phyloP scores from a whole-genome alignment of 2,797 vertebrate species.

The Sebastiscus albofasciatus region DNA sequence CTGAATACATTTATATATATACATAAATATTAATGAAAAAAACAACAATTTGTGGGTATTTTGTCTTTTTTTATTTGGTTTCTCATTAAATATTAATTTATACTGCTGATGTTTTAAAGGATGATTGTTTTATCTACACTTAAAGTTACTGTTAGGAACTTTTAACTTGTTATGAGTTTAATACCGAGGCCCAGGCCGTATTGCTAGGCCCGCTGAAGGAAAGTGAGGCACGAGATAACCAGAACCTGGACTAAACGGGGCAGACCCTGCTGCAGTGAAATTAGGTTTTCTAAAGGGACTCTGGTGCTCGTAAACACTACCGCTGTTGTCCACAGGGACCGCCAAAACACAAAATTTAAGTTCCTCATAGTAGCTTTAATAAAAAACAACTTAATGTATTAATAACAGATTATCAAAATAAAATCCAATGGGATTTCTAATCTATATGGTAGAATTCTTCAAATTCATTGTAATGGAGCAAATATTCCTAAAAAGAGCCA shows the following conservation, averaged over 20 bases:
- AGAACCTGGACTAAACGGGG: not conserved
- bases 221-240: not conserved
- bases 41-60: not conserved
- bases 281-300: not conserved
- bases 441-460: not conserved
- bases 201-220: not conserved
- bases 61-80: not conserved
- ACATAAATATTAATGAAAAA: not conserved
- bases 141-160: not conserved
- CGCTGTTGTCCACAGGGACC: not conserved
- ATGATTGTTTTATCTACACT: not conserved
- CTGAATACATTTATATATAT: not conserved
- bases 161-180: not conserved
- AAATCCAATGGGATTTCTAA: not conserved
- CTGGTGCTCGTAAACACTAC: not conserved
- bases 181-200: too few relatives aligned
- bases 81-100: not conserved
- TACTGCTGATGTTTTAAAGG: not conserved
- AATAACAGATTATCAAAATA: not conserved
- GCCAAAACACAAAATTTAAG: not conserved
- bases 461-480: too few relatives aligned
- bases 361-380: not conserved
- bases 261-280: not conserved
- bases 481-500: not conserved
- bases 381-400: not conserved